Evolutionary conservation across 2,797 vertebrate genomes (phyloP).

Genomic region (Telmatherina bonti): DNA sequence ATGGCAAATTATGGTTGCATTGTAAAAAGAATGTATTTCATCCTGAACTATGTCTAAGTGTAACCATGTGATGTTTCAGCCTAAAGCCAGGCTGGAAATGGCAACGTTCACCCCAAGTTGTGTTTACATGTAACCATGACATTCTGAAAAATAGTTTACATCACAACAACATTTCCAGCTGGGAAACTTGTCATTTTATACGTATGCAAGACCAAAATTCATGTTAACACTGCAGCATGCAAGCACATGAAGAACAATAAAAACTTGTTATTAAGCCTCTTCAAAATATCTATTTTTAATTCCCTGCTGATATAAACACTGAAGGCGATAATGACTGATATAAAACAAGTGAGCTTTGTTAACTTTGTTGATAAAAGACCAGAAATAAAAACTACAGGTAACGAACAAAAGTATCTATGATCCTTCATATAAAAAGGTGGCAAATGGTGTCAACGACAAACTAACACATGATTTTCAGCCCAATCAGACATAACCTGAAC

Average conservation of each 20-base stretch:
- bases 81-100: too few relatives aligned
- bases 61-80: too few relatives aligned
- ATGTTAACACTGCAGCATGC: too few relatives aligned
- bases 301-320: background rate
- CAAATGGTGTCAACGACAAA: background rate
- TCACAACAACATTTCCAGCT: too few relatives aligned
- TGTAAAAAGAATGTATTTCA: background rate
- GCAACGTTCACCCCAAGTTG: too few relatives aligned
- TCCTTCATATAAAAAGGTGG: background rate
- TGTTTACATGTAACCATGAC: too few relatives aligned
- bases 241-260: too few relatives aligned
- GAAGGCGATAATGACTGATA: background rate
- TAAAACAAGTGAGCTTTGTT: background rate
- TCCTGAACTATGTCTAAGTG: too few relatives aligned
- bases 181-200: too few relatives aligned
- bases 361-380: background rate
- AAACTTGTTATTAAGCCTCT: too few relatives aligned
- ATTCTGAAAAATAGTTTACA: too few relatives aligned
- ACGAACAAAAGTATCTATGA: background rate
- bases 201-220: too few relatives aligned
- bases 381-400: background rate
- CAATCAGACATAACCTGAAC: background rate
- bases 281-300: background rate
- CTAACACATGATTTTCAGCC: background rate
- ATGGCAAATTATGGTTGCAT: background rate